Base-by-base conservation (phyloP, 1,140 invertebrate genomes). In the Drosophila pachea region DNA sequence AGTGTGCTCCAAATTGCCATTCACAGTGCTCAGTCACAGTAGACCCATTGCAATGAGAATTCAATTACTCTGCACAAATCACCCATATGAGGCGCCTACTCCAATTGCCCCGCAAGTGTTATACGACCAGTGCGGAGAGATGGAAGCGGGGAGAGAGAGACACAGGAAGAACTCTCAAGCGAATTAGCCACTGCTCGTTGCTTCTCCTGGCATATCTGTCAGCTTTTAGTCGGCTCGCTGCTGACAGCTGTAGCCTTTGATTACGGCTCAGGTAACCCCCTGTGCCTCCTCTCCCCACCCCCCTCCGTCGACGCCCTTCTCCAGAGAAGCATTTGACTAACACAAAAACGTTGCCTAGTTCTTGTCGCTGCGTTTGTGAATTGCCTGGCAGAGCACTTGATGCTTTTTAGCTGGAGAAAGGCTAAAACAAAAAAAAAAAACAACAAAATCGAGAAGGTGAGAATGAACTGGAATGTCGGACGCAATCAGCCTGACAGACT, bases 381-480 rank as follows among this genome's bases (percentile, higher is more conserved):
- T 54, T 68, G 56, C 29, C 56, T 53, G 42, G 40, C 56, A 68
- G 50, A 43, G 58, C 58, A 62, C 50, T 62, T 61, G 58, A 54
- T 47, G 56, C 22, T 38, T 68, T 56, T 62, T 58, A 62, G 58
- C 33, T 48, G 49, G 56, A 53, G 43, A 53, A 35, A 43, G 22
- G 22, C 22, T 2, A 1, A 22, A 22, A 22, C 22, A 22, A 22
- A 22, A 22, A 1, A 22, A 22, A 3, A 22, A 22, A 22, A 22
- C 1, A 22, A 1, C 1, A 22, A 3, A 22, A 22, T 22, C 14
- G 49, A 42, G 50, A 66, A 43, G 38, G 55, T 14, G 48, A 45
- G 52, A 60, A 33, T 45, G 56, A 52, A 67, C 43, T 4, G 8
- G 36, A 0, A 38, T 38, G 9, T 4, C 36, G 36, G 36, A 4